Percentiles rank a stretch among this genome's conserved stretches.
Conservation (phyloP, 2,113 vertebrate species). For the Cephalopterus ornatus region DNA sequence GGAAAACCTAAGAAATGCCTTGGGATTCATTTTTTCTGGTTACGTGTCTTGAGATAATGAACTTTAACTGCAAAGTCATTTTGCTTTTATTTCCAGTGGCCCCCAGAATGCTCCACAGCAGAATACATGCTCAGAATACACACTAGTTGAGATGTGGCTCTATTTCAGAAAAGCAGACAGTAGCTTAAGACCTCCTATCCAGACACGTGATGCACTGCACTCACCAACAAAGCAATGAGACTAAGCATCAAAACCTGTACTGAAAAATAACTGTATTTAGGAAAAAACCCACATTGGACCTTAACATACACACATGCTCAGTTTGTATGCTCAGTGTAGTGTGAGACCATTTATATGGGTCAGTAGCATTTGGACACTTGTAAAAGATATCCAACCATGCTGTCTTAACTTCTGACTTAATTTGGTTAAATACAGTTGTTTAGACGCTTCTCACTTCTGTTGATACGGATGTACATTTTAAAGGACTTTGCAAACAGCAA, state of each 20-base stretch:
- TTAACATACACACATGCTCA: background rate
- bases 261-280: background rate
- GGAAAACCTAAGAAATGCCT: background rate
- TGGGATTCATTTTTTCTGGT: background rate
- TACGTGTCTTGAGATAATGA: background rate
- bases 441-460: background rate
- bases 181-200: background rate
- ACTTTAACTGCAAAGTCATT: background rate
- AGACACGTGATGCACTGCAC: background rate
- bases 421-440: background rate
- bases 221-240: background rate
- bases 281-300: background rate
- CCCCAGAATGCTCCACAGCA: background rate
- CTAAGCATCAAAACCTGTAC: background rate
- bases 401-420: background rate
- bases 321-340: background rate
- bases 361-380: background rate
- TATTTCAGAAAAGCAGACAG: background rate
- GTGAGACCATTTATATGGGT: background rate
- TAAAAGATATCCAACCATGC: background rate
- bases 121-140: background rate
- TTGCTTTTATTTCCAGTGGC: background rate
- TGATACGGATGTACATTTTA: background rate
- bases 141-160: background rate
- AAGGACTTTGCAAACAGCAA: background rate